Conservation (phyloP, 2,797 vertebrate species). For the Meda fulgida region DNA sequence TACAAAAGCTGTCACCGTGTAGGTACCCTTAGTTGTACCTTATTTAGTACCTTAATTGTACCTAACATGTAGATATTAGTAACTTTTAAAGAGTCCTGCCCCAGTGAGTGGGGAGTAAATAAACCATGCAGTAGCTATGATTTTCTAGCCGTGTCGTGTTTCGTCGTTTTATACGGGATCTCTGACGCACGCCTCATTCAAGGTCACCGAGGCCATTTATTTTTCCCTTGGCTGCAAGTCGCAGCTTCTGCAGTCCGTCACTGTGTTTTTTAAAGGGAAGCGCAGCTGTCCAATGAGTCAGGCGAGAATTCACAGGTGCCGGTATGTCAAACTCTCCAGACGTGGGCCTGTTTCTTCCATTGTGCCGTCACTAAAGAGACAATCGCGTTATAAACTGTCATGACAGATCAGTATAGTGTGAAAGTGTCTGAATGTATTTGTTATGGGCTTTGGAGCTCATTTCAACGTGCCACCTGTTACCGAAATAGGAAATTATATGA, state of each 20-base stretch:
- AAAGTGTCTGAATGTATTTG: background rate
- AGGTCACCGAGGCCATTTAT: slow-evolving; percentile 47
- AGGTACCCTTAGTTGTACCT: background rate
- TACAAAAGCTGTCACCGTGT: background rate
- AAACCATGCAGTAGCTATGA: background rate
- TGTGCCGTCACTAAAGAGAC: slow-evolving; percentile 5
- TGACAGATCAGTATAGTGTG: background rate
- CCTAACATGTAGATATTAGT: background rate
- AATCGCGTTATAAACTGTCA: background rate
- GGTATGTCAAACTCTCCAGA: slow-evolving; percentile 18
- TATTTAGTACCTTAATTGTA: background rate
- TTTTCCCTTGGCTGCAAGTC: slow-evolving; percentile 24
- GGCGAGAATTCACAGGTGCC: slow-evolving; percentile 45
- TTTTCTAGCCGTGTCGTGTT: background rate
- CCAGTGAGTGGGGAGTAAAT: background rate
- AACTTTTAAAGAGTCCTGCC: background rate
- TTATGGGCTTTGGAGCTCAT: background rate
- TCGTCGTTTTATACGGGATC: background rate
- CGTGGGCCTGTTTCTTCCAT: slow-evolving; percentile 5
- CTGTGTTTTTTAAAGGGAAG: slow-evolving; percentile 29
- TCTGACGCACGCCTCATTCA: slow-evolving; percentile 34
- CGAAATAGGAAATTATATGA: background rate
- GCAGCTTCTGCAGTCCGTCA: slow-evolving; percentile 29
- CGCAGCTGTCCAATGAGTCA: slow-evolving; percentile 52
- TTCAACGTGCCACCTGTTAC: slow-evolving; percentile 15